Conservation (phyloP, 2,888 invertebrate species). For the Horisme vitalbata region DNA sequence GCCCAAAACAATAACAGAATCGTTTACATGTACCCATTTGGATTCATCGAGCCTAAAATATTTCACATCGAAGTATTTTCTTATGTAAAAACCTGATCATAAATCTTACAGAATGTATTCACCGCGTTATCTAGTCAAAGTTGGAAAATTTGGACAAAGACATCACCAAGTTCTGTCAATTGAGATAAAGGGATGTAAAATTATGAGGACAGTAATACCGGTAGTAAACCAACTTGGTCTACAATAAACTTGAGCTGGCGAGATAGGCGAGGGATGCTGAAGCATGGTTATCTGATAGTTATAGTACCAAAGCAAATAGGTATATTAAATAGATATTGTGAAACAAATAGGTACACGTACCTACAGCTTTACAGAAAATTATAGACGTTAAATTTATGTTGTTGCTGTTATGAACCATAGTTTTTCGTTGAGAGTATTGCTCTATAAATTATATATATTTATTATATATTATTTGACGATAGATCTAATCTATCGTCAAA, state of each 20-base stretch:
- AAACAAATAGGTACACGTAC: too few species aligned
- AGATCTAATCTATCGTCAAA: too few species aligned
- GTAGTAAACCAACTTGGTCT: constrained; percentile 59
- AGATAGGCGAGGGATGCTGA: constrained; percentile 39
- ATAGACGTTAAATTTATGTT: too few species aligned
- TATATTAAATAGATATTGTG: constrained; percentile 8
- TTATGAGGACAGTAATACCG: constrained; percentile 67
- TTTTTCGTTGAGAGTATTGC: too few species aligned
- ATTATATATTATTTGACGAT: too few species aligned
- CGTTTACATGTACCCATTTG: constrained; percentile 32
- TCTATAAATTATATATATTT: too few species aligned
- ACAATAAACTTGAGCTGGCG: constrained; percentile 53
- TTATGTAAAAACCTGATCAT: constrained; percentile 37
- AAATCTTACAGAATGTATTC: constrained; percentile 48
- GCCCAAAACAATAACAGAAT: constrained; percentile 34
- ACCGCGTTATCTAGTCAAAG: constrained; percentile 53
- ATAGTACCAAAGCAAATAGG: constrained; percentile 15
- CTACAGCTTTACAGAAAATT: too few species aligned
- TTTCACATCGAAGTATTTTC: constrained; percentile 35
- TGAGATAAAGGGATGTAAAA: constrained; percentile 76
- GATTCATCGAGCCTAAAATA: constrained; percentile 30
- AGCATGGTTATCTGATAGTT: constrained; percentile 30
- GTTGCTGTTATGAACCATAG: too few species aligned
- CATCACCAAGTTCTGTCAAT: constrained; percentile 70
- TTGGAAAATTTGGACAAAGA: constrained; percentile 57